A percentile compares a stretch with the other conserved stretches of the same genome.
These are phyloP conservation scores for Macaria notata DNA, from an alignment of 2,888 invertebrate species.

Conservation along the genomic window DNA sequence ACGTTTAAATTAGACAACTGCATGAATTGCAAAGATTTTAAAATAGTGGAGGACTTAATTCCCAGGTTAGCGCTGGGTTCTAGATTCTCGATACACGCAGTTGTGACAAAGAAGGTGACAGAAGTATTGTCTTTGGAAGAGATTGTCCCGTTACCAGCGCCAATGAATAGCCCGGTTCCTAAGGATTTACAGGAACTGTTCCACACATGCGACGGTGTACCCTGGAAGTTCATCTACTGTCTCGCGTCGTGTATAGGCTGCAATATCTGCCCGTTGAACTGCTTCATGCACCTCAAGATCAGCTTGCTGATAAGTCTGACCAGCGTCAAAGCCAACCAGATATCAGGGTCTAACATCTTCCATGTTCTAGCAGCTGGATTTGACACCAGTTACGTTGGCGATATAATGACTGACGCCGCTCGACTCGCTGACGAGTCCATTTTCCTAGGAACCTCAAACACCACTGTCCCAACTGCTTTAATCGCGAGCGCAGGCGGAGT, in stretches of 20 bases:
- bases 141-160: conserved; percentile 42
- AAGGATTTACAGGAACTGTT: conserved; percentile 56
- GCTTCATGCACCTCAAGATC: conserved; percentile 72
- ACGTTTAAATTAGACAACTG: conserved; percentile 50
- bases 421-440: conserved; percentile 55
- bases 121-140: conserved; percentile 61
- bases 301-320: conserved; percentile 63
- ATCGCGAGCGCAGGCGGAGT: conserved; percentile 62
- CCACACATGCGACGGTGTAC: conserved; percentile 50
- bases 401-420: conserved; percentile 60
- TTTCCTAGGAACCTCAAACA: conserved; percentile 51
- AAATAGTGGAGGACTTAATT: conserved; percentile 63
- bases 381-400: conserved; percentile 59
- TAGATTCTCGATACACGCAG: conserved; percentile 48
- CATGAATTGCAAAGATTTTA: conserved; percentile 46
- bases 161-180: conserved; percentile 49
- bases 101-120: conserved; percentile 52
- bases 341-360: conserved; percentile 53
- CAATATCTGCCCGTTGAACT: conserved; percentile 61
- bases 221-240: conserved; percentile 73
- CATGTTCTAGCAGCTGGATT: conserved; percentile 61
- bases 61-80: conserved; percentile 52
- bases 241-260: conserved; percentile 66
- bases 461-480: conserved; percentile 48
- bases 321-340: conserved; percentile 61